Base-by-base conservation (phyloP, 2,797 vertebrate species). In the Scolopax rusticola region DNA sequence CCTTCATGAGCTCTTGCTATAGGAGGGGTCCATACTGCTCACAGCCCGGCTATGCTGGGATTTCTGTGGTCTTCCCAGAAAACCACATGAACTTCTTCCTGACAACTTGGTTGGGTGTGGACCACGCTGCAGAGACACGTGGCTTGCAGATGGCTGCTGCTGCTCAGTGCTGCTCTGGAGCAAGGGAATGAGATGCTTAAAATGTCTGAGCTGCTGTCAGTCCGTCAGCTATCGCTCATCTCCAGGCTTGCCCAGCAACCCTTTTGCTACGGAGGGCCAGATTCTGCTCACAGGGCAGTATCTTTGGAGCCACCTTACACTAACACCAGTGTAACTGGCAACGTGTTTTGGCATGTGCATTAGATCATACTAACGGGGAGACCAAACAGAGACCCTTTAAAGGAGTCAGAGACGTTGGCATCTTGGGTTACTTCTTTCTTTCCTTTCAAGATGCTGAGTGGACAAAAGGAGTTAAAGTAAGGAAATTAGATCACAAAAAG, bases 401-500 rank as follows among this genome's bases (percentile, higher is more conserved):
- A 87, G 48, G 4, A 59, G 33, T 2, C 23, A 10, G 80, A 74
- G 41, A 38, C 3, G 1, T 12, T 50, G 86, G 64, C n/a, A 36
- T 69, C 41, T 84, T 61, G 41, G 68, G 71, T 71, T 5, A 15
- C 60, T 86, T 90, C 51, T 68, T 91, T 88, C 45, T 87, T 91
- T 90, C 51, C 25, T 95, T 90, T 92, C 41, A 74, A 77, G 60
- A 63, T 16, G 33, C 33, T 51, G 24, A 6, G 3, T 23, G 8
- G 11, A 45, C 38, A 47, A 75, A 80, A 93, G 93, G 38, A 83
- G 86, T 84, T 90, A 70, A 95, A 94, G 40, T 50, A 82, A 96
- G 83, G 83, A 93, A 95, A 95, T 84, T 48, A 87, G 92, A 92
- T 80, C 75, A 93, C 86, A 89, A 70, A 77, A 94, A 21, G 27